Base-by-base conservation (phyloP, 2,113 vertebrate species). In the Coptodon rendalli region DNA sequence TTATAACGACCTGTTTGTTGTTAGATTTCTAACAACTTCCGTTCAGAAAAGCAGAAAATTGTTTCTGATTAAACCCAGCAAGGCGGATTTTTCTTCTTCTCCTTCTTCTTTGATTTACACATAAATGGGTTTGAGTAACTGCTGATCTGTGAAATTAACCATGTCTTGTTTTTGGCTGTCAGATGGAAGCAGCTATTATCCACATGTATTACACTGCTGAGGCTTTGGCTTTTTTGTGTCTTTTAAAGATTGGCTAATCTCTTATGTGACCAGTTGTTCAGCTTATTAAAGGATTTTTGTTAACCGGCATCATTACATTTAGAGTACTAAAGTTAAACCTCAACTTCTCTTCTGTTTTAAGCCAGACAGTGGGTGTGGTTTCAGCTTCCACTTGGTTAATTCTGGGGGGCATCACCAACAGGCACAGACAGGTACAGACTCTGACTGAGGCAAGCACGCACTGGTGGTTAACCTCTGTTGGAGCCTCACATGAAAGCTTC, bases 151-250 rank as follows among this genome's bases (percentile, higher is more conserved):
- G 5, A 78, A 50, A 48, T 50, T 2, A 78, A 5, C 24, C 22
- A 4, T 2, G 22, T 73, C 68, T 29, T 48, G 22, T 48, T 45
- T 63, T 29, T 78, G 45, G 27, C 16, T 52, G 16, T 78, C 27
- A 78, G 45, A 52, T 48, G 14, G 68, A 48, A 48, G 40, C 40
- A 29, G 24, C 43, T 29, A 29, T 48, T 11, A 19, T 31, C 71
- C 27, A 19, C 0, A 0, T 7, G 0, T 48, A 0, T 76, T 31
- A 5, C 43, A 52, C 73, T 5, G 0, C 45, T 34, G 17, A 5
- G 71, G 45, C 48, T 66, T 36, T 4, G 14, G 6, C 11, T 38
- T 40, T 11, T 40, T 13, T 68, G 16, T 63, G 31, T 34, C 22
- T 10, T 4, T 78, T 2, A 52, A 78, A 13, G 48, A 52, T 31